Evolutionary conservation across 1,140 invertebrate species (phyloP), one percentile per base, ranked within the genome.

Genomic region (Andricus grossulariae): DNA sequence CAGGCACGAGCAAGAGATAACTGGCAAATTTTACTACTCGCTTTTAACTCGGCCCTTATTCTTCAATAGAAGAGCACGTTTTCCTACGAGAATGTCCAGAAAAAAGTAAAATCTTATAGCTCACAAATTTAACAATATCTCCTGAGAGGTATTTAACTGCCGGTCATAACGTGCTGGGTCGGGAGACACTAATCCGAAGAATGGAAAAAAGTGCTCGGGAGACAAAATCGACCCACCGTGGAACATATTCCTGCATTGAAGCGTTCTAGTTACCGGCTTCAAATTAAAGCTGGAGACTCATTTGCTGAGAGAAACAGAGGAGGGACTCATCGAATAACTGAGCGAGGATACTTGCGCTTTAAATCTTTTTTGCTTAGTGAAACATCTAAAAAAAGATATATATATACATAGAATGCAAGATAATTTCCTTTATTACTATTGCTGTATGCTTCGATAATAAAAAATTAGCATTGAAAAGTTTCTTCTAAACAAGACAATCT

Each of bases 91-190:
- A 85, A 78, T 71, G 79, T 74, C 66, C 74, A 79, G 71, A 66
- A 76, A 77, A 45, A 79, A 76, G 79, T 80, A 72, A 79, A 87
- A 90, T 87, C 84, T 88, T 87, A 84, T 78, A 78, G 82, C 77
- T 84, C 85, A 85, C 86, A 86, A 87, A 88, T 77, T 88, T 79
- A 86, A 89, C 83, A 83, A 84, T 83, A 77, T 78, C 77, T 80
- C 73, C 73, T 74, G 73, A 76, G 78, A 81, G 73, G 73, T 82
- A 75, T 80, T 76, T 75, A 84, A 80, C 78, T 72, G 77, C 79
- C 66, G 74, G 77, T 77, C 81, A 74, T 82, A 80, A 83, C 74
- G 75, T 79, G 60, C 32, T 25, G 32, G 52, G 60, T 39, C 60
- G 60, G 5, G 39, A 66, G 60, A 39, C 60, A 66, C 25, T 66